Evolutionary conservation across 2,888 invertebrate genomes (phyloP).

Genomic region (Lordiphosa fenestrarum): DNA sequence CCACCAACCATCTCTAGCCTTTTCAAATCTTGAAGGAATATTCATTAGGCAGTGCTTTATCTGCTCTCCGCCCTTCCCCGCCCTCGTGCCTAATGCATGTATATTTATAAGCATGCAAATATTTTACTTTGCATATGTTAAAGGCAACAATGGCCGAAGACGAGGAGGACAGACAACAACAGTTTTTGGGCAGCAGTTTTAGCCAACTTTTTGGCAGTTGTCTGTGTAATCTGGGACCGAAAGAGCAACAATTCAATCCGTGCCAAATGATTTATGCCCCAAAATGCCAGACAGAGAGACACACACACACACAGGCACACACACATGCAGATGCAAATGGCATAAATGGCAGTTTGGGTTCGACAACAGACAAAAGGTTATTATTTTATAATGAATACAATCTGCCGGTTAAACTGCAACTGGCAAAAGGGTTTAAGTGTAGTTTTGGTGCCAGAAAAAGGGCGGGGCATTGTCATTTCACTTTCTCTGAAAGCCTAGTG

Average conservation of each 20-base stretch:
- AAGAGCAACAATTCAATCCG: conserved; percentile 31
- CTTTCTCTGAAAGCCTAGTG: conserved; percentile 16
- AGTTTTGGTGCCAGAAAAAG: background rate
- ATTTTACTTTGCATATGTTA: conserved; percentile 79
- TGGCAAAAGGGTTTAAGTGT: conserved; percentile 26
- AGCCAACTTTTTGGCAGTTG: conserved; percentile 16
- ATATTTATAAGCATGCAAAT: conserved; percentile 80
- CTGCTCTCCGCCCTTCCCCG: background rate
- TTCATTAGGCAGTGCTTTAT: conserved; percentile 63
- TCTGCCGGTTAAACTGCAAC: conserved; percentile 50
- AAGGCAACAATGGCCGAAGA: conserved; percentile 30
- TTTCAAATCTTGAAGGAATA: conserved; percentile 63
- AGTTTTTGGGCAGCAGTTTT: conserved; percentile 13
- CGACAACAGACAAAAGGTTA: conserved; percentile 70
- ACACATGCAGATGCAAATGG: conserved; percentile 16
- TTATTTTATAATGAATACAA: conserved; percentile 77
- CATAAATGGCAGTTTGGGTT: conserved; percentile 36
- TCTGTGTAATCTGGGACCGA: conserved; percentile 29
- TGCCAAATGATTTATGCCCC: conserved; percentile 41
- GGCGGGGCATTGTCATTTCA: conserved; percentile 30
- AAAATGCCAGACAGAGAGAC: conserved; percentile 27
- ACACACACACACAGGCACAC: conserved; percentile 9
- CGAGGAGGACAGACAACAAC: conserved; percentile 12
- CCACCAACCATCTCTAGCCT: background rate
- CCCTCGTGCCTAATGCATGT: conserved; percentile 56